Conservation (phyloP, 2,113 vertebrate genomes). For the Saguinus midas region DNA sequence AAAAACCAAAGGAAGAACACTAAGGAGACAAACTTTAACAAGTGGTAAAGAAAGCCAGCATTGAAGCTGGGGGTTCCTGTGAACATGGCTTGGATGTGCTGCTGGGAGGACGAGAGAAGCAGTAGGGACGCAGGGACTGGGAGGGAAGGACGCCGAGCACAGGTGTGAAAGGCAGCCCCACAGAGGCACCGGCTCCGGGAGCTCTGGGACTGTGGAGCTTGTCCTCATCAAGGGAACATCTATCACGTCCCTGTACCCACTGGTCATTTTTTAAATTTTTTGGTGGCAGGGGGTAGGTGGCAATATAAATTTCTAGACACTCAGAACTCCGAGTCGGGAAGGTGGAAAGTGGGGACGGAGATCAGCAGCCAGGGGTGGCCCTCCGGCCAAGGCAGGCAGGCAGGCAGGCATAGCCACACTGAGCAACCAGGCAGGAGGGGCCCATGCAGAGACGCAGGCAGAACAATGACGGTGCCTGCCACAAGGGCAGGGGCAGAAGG, state of each 20-base stretch:
- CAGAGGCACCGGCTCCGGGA: background rate
- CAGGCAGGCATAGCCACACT: fast-evolving
- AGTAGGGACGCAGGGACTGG: fast-evolving
- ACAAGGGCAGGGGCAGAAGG: background rate
- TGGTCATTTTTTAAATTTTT: background rate
- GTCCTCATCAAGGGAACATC: background rate
- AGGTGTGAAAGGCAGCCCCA: fast-evolving
- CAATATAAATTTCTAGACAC: background rate
- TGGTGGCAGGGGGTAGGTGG: background rate
- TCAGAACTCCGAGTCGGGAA: background rate
- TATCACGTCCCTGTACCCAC: background rate
- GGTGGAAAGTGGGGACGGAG: background rate
- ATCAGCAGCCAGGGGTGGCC: background rate
- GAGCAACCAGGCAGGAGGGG: background rate
- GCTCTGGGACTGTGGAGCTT: background rate
- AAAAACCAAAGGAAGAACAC: background rate
- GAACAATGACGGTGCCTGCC: background rate
- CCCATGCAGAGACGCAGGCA: background rate
- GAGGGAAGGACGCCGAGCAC: background rate
- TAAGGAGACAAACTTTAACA: background rate
- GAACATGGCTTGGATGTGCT: background rate
- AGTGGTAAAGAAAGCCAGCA: too few relatives aligned
- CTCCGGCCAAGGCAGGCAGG: background rate
- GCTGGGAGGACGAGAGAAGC: background rate
- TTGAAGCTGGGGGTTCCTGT: fast-evolving